Evolutionary conservation across 53 echinoderm and acorn worm genomes (phyloP).

Genomic region (Holothuria leucospilota): DNA sequence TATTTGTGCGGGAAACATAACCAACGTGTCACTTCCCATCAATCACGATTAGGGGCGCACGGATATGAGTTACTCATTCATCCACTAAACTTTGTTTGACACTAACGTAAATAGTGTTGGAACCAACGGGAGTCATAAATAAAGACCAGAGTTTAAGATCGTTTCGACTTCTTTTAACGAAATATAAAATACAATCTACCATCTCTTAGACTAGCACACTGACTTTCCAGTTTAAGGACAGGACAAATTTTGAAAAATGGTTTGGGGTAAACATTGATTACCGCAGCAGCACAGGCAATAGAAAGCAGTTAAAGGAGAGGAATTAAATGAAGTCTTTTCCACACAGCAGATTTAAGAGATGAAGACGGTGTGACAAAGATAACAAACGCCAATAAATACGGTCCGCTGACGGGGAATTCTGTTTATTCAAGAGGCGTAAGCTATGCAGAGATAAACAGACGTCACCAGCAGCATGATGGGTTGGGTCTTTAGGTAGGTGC

Average conservation of each 20-base stretch:
- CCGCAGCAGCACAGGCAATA: constrained; percentile 5
- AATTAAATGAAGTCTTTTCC: constrained; percentile 8
- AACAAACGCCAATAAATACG: constrained; percentile 39
- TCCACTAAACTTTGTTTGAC: constrained; percentile 52
- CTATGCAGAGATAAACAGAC: constrained; percentile 24
- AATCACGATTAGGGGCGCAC: background rate
- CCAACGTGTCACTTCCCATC: background rate
- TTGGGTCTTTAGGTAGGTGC: background rate
- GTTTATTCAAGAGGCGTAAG: constrained; percentile 33
- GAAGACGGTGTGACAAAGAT: constrained; percentile 19
- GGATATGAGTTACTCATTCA: constrained; percentile 32
- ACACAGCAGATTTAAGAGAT: background rate
- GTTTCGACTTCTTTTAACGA: no score
- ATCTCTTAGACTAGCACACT: no score
- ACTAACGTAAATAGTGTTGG: constrained; percentile 36
- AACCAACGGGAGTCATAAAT: background rate
- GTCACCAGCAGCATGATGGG: constrained; percentile 15
- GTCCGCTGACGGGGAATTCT: constrained; percentile 12
- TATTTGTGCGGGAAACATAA: no score
- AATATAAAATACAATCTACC: no score
- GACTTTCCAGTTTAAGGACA: no score
- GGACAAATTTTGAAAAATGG: constrained; percentile 29
- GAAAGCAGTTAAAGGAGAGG: background rate
- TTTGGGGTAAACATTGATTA: constrained; percentile 40
- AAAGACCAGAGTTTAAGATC: background rate